Percentiles rank a stretch among this genome's conserved stretches.
Conservation (phyloP, 1,140 invertebrate genomes). For the Neodiprion fabricii region DNA sequence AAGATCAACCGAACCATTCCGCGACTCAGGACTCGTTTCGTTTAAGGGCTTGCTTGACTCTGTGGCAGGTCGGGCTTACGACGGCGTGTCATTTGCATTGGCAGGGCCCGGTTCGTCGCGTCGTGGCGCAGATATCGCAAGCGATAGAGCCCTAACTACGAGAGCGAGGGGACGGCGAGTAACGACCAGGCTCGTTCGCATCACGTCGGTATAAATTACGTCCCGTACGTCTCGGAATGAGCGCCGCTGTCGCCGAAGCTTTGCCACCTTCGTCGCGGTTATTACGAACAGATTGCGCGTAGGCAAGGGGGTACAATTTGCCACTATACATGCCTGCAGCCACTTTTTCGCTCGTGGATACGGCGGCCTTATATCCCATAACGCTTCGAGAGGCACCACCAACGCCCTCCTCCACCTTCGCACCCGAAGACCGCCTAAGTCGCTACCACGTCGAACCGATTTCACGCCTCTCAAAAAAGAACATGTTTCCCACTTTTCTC, state of each 20-base stretch:
- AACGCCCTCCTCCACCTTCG: constrained; percentile 3
- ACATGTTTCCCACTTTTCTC: too few species aligned
- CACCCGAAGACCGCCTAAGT: constrained; percentile 30
- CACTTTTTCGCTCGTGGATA: constrained; percentile 27
- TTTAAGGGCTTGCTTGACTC: background rate
- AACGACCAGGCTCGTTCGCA: background rate
- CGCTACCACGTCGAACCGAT: constrained; percentile 32
- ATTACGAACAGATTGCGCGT: constrained; percentile 35
- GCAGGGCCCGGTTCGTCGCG: background rate
- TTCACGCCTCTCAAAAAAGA: too few species aligned
- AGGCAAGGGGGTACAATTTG: constrained; percentile 42
- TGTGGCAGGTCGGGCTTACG: background rate
- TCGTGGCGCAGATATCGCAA: background rate
- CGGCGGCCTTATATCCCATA: background rate
- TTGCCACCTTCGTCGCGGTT: constrained; percentile 20
- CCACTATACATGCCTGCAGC: constrained; percentile 25
- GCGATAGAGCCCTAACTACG: background rate
- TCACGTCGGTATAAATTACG: background rate
- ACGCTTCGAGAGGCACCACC: too few species aligned
- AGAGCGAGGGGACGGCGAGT: too few species aligned
- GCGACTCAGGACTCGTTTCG: background rate
- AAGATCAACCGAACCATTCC: background rate
- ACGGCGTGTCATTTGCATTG: background rate
- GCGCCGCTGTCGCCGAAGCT: too few species aligned
- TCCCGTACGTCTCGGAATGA: too few species aligned